Percentiles rank a stretch among this genome's conserved stretches.
Conservation (phyloP, 2,797 vertebrate genomes). For the Fratercula arctica region DNA sequence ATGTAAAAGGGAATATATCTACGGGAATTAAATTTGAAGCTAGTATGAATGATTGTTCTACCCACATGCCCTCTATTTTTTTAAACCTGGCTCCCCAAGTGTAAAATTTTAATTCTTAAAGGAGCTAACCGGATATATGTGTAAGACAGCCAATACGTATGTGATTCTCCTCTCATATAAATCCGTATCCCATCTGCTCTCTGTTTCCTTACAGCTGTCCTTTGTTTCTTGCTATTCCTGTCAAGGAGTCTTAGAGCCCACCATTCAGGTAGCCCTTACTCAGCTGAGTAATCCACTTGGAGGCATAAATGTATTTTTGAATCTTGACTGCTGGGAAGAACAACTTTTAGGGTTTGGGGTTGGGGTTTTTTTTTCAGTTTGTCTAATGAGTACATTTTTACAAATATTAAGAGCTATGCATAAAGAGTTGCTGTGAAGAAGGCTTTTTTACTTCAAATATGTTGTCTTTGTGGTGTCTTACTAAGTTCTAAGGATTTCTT, state of each 20-base stretch:
- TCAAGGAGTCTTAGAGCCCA: not conserved
- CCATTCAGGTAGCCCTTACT: not conserved
- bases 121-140: not conserved
- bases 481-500: not conserved
- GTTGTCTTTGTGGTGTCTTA: not conserved
- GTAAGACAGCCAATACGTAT: not conserved
- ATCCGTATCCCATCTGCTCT: not conserved
- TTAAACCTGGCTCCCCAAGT: not conserved
- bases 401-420: not conserved
- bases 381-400: not conserved
- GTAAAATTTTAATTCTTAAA: not conserved
- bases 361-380: not conserved
- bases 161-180: not conserved
- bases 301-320: not conserved
- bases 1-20: not conserved
- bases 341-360: not conserved
- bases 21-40: not conserved
- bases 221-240: not conserved
- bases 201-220: not conserved
- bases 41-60: not conserved
- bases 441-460: not conserved
- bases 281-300: not conserved
- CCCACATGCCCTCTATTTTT: rapidly evolving
- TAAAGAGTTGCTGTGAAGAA: not conserved
- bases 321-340: not conserved